Percentiles rank a stretch among this genome's conserved stretches.
Evolutionary conservation across 2,888 invertebrate genomes (phyloP).

Genomic region (Diachrysia chrysitis): DNA sequence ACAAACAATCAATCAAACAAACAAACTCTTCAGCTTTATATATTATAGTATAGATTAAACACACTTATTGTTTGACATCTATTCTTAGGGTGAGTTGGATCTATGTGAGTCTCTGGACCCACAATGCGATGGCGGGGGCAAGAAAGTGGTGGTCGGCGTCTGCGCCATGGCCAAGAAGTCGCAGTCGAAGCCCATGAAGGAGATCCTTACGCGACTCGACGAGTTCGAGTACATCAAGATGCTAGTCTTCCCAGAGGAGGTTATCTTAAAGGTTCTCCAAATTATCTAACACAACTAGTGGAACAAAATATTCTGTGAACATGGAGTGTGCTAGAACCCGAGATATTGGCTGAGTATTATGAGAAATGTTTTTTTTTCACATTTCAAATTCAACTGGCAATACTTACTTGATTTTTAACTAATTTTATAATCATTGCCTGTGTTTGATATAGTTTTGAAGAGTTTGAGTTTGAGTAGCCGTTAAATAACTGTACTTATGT

Average conservation of each 20-base stretch:
- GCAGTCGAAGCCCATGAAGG: constrained; percentile 99
- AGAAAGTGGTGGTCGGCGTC: constrained; percentile 98
- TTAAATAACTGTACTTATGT: constrained; percentile 3
- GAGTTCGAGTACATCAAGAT: constrained; percentile 99
- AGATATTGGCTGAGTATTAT: constrained; percentile 44
- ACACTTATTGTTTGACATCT: background rate
- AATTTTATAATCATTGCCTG: constrained; percentile 11
- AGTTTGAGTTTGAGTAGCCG: background rate
- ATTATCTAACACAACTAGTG: constrained; percentile 85
- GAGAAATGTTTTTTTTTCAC: constrained; percentile 21
- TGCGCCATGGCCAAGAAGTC: constrained; percentile 99
- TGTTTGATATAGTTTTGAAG: background rate
- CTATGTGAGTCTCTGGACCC: constrained; percentile 91
- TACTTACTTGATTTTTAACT: constrained; percentile 17
- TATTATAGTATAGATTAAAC: too few relatives aligned
- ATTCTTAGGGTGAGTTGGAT: constrained; percentile 92
- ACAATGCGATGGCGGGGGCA: constrained; percentile 91
- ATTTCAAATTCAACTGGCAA: constrained; percentile 22
- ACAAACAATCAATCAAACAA: too few relatives aligned
- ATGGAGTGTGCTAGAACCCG: constrained; percentile 21
- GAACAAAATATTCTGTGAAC: constrained; percentile 77
- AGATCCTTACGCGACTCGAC: constrained; percentile 98
- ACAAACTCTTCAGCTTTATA: too few relatives aligned
- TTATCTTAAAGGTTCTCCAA: constrained; percentile 95
- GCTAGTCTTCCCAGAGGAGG: constrained; percentile 98